Evolutionary conservation across 1,140 invertebrate species (phyloP), one percentile per base, ranked within the genome.

Genomic region (Drosophila grimshawi): DNA sequence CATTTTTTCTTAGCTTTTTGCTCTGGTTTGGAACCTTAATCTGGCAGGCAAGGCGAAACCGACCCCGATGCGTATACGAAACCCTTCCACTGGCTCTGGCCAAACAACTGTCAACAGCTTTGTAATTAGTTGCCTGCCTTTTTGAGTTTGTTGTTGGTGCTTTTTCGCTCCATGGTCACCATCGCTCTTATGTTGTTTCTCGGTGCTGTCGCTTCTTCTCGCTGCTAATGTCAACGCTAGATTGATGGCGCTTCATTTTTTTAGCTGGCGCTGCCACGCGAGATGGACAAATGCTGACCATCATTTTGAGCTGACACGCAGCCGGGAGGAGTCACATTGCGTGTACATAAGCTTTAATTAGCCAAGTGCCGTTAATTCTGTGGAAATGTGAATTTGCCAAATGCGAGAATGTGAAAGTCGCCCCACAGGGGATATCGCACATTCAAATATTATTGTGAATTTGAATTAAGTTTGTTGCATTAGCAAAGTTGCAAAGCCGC

Each of bases 201-300:
- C 19, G 19, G 1, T 19, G 39, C 39, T 66, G 66, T 51, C 19
- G 66, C 66, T 41, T 7, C 39, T 41, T 66, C 59, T 51, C 19
- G 59, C 67, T 71, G 72, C 72, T 70, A 76, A 74, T 88, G 85
- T 76, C 72, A 68, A 57, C 73, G 76, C 85, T 65, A 78, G 83
- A 88, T 88, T 80, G 83, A 88, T 88, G 85, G 85, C 74, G 29
- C 55, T 65, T 64, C 69, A 89, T 88, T 89, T 89, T 19, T 88
- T 88, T 88, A 89, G 60, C 65, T 49, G 52, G 48, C 53, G 72
- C 73, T 46, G 82, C 59, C 72, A 86, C 71, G 75, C 49, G 81
- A 86, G 77, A 68, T 49, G 65, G 69, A 89, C 73, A 80, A 88
- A 80, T 86, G 76, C 56, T 71, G 62, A 65, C 68, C 61, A 73